These are phyloP conservation scores for Tupaia tana DNA, from an alignment of 2,113 vertebrate species.

Conservation along the genomic window DNA sequence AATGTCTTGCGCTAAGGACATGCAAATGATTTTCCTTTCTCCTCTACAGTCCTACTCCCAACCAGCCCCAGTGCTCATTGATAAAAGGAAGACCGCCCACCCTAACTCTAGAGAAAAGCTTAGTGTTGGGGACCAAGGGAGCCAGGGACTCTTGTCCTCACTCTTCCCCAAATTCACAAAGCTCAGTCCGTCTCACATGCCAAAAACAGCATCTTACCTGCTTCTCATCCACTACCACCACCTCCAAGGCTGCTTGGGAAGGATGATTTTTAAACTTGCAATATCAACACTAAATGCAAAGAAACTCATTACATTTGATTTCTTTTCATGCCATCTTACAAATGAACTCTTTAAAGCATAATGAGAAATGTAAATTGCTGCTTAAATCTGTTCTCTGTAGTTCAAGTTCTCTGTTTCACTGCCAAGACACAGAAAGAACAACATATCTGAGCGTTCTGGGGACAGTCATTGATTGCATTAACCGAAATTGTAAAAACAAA, in stretches of 20 bases:
- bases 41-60: neutral
- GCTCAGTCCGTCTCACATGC: neutral
- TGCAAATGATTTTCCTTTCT: neutral
- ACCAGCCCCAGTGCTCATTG: neutral
- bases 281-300: conserved; percentile 16
- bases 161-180: neutral
- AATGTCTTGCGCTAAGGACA: neutral
- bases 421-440: neutral
- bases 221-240: too few species aligned
- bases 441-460: neutral
- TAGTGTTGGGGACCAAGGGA: neutral
- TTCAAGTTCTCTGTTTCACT: neutral
- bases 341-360: neutral
- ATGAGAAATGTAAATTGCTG: conserved; percentile 10
- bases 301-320: conserved; percentile 12
- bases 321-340: conserved; percentile 41
- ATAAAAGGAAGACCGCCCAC: neutral
- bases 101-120: neutral
- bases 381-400: neutral
- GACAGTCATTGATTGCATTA: neutral
- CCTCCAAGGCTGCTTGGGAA: neutral
- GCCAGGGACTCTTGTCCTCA: neutral
- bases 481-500: conserved; percentile 16
- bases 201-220: neutral
- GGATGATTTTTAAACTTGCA: conserved; percentile 29